phyloP scores from a whole-genome alignment of 2,888 invertebrate genomes.

The Carcina quercana region DNA sequence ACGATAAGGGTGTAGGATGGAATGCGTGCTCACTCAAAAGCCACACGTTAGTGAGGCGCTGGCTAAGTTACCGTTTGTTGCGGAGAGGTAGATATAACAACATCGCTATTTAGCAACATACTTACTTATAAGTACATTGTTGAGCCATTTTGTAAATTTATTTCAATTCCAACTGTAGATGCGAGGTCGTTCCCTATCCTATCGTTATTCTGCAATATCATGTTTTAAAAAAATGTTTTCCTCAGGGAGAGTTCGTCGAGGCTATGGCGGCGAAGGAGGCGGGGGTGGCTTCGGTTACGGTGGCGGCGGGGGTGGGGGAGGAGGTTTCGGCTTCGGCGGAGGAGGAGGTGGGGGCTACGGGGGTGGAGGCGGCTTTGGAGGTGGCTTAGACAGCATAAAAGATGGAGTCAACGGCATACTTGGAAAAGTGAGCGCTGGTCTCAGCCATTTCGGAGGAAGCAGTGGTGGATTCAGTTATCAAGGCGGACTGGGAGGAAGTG shows the following conservation, averaged over 20 bases:
- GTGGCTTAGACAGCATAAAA: slow-evolving; percentile 32
- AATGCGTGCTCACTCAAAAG: no score
- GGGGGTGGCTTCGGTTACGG: slow-evolving; percentile 26
- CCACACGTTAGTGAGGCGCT: no score
- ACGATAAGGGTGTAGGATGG: no score
- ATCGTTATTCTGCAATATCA: no score
- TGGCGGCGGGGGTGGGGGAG: slow-evolving; percentile 27
- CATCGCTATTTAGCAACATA: no score
- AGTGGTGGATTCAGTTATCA: slow-evolving; percentile 13
- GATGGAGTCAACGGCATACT: slow-evolving; percentile 41
- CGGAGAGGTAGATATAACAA: no score
- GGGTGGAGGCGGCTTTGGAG: slow-evolving; percentile 22
- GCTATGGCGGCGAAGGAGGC: slow-evolving; percentile 29
- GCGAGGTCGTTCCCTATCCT: no score
- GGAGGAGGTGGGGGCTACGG: slow-evolving; percentile 17
- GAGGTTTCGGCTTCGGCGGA: slow-evolving; percentile 25
- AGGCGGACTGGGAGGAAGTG: slow-evolving; percentile 17
- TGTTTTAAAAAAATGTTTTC: slow-evolving; percentile 9
- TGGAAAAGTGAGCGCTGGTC: slow-evolving; percentile 30
- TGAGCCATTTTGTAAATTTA: no score
- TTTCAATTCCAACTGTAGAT: no score
- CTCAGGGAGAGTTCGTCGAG: slow-evolving; percentile 45
- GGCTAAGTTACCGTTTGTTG: no score
- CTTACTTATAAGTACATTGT: no score
- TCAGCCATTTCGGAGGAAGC: slow-evolving; percentile 12